A percentile compares a stretch with the other conserved stretches of the same genome.
phyloP scores from a whole-genome alignment of 2,888 invertebrate genomes.

The Limnephilus lunatus region DNA sequence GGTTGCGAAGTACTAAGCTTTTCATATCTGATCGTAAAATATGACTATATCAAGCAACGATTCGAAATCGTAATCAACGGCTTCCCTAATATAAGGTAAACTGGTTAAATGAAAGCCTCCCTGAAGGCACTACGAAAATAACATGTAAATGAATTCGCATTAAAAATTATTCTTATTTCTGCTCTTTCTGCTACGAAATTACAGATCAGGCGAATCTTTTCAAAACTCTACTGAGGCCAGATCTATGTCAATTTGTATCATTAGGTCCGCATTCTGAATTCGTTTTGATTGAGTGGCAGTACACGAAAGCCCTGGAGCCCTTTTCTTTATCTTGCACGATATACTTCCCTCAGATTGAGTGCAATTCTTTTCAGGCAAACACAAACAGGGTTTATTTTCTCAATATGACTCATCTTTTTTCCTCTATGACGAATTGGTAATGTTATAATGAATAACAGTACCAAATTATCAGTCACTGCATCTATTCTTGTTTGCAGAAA shows the following conservation, averaged over 20 bases:
- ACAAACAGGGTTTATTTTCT: neutral
- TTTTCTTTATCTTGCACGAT: neutral
- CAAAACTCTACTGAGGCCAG: neutral
- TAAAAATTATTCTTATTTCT: neutral
- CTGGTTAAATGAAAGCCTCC: too few species aligned
- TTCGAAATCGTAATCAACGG: too few species aligned
- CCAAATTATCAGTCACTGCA: neutral
- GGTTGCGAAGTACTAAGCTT: too few species aligned
- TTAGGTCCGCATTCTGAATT: neutral
- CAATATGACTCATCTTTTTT: neutral
- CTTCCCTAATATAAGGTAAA: too few species aligned
- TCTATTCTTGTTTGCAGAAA: neutral
- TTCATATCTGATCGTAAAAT: too few species aligned
- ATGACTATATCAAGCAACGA: too few species aligned
- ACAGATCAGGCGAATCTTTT: neutral
- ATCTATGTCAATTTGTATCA: neutral
- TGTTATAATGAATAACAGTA: neutral
- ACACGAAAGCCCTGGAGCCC: neutral
- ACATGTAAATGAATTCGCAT: too few species aligned
- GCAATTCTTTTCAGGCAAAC: neutral
- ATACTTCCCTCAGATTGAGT: neutral
- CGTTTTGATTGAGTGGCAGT: neutral
- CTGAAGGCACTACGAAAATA: too few species aligned
- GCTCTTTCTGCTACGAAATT: neutral
- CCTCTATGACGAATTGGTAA: neutral